Evolutionary conservation across 2,113 vertebrate species (phyloP).

Genomic region (Pluvialis apricaria): DNA sequence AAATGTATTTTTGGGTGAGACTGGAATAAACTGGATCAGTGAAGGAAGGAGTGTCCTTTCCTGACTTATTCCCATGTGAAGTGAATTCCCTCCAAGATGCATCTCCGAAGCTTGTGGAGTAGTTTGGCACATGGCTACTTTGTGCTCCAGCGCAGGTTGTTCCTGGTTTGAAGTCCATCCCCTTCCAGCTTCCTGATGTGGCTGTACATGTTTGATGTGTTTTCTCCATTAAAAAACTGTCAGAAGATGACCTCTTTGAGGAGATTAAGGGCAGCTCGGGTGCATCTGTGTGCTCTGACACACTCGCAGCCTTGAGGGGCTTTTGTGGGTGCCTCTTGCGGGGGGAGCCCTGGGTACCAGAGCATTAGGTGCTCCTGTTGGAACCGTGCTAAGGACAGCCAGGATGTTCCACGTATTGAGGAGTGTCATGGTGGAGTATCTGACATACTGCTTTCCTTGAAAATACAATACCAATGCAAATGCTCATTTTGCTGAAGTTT

Average conservation of each 20-base stretch:
- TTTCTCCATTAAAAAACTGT: background rate
- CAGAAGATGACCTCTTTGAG: background rate
- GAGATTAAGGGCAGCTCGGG: background rate
- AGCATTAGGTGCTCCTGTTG: background rate
- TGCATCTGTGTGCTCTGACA: background rate
- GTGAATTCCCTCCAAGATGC: background rate
- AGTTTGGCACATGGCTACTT: background rate
- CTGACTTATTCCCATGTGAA: background rate
- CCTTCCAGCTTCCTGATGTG: background rate
- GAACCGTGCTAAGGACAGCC: background rate
- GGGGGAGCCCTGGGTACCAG: background rate
- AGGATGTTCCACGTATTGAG: background rate
- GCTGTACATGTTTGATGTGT: accelerated
- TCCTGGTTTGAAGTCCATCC: background rate
- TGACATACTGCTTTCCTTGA: background rate
- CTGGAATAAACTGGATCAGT: background rate
- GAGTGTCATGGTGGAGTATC: background rate
- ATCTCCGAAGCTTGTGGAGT: background rate
- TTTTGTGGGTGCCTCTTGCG: background rate
- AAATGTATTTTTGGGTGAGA: background rate
- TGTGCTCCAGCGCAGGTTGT: background rate
- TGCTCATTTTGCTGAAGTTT: background rate
- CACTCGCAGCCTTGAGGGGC: background rate
- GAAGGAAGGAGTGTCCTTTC: background rate
- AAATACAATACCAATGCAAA: background rate